A percentile compares a stretch with the other conserved stretches of the same genome.
phyloP scores from a whole-genome alignment of 2,888 invertebrate species.

The Drosophila demipolita region DNA sequence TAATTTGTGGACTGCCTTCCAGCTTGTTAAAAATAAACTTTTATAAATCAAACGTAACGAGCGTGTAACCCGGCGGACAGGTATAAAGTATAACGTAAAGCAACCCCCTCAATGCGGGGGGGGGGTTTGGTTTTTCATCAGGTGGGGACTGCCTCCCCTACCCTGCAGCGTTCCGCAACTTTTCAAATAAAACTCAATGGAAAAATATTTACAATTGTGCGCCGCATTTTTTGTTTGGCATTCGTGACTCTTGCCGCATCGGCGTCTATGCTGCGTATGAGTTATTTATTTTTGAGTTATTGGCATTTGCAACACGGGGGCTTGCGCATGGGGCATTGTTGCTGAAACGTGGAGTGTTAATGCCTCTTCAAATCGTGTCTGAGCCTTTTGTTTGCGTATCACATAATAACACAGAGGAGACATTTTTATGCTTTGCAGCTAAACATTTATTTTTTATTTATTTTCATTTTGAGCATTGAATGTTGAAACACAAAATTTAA shows the following conservation, averaged over 20 bases:
- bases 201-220: slow-evolving; percentile 76
- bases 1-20: slow-evolving; percentile 69
- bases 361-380: slow-evolving; percentile 33
- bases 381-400: slow-evolving; percentile 18
- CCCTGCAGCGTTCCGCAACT: slow-evolving; percentile 45
- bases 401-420: background rate
- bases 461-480: background rate
- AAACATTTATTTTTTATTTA: background rate
- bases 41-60: slow-evolving; percentile 81
- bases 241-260: slow-evolving; percentile 70
- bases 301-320: slow-evolving; percentile 56
- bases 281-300: slow-evolving; percentile 78
- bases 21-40: slow-evolving; percentile 71
- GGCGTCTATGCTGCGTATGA: slow-evolving; percentile 61
- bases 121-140: slow-evolving; percentile 57
- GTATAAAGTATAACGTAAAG: slow-evolving; percentile 28
- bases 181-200: slow-evolving; percentile 79
- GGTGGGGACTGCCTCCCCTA: slow-evolving; percentile 40
- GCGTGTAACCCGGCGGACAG: slow-evolving; percentile 71
- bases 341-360: slow-evolving; percentile 19
- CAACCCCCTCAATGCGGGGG: slow-evolving; percentile 21
- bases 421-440: background rate
- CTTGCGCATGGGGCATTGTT: slow-evolving; percentile 5
- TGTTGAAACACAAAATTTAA: background rate
- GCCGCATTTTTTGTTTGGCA: slow-evolving; percentile 59